phyloP scores from a whole-genome alignment of 2,888 invertebrate species.

The Formica aserva region DNA sequence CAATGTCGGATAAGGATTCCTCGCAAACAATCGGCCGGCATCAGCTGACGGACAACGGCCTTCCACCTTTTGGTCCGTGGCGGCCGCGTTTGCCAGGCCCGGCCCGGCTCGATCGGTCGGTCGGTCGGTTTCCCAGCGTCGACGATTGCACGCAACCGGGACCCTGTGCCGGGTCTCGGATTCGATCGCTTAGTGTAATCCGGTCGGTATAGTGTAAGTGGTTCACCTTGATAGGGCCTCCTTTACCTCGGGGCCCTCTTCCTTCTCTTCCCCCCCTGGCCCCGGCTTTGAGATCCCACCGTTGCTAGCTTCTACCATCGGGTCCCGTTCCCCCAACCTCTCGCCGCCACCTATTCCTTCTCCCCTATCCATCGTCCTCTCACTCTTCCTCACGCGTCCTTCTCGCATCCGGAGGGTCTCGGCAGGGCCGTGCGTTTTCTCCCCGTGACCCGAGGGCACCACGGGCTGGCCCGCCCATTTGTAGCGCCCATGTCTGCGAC shows the following conservation, averaged over 20 bases:
- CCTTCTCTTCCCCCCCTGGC: constrained; percentile 47
- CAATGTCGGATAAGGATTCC: constrained; percentile 39
- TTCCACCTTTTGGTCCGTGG: constrained; percentile 44
- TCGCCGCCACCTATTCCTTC: constrained; percentile 40
- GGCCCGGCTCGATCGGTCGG: constrained; percentile 51
- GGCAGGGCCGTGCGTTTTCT: constrained; percentile 80
- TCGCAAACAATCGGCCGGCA: constrained; percentile 55
- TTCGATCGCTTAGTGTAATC: constrained; percentile 84
- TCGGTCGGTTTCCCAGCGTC: constrained; percentile 64
- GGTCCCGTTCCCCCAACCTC: constrained; percentile 48
- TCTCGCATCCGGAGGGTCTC: constrained; percentile 69
- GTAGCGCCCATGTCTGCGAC: constrained; percentile 84
- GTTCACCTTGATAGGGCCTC: constrained; percentile 83
- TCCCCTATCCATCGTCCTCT: constrained; percentile 44
- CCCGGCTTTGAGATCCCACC: constrained; percentile 57
- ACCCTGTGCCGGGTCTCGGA: constrained; percentile 71
- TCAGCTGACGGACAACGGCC: constrained; percentile 64
- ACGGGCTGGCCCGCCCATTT: constrained; percentile 83
- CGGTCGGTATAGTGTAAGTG: constrained; percentile 84
- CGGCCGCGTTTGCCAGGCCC: constrained; percentile 59
- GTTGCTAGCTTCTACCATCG: constrained; percentile 60
- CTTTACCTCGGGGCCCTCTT: constrained; percentile 74
- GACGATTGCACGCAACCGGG: constrained; percentile 74
- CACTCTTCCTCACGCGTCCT: constrained; percentile 61
- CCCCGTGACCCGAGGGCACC: constrained; percentile 82